Base-by-base conservation (phyloP, 2,888 invertebrate species). In the Conchocele bisecta region DNA sequence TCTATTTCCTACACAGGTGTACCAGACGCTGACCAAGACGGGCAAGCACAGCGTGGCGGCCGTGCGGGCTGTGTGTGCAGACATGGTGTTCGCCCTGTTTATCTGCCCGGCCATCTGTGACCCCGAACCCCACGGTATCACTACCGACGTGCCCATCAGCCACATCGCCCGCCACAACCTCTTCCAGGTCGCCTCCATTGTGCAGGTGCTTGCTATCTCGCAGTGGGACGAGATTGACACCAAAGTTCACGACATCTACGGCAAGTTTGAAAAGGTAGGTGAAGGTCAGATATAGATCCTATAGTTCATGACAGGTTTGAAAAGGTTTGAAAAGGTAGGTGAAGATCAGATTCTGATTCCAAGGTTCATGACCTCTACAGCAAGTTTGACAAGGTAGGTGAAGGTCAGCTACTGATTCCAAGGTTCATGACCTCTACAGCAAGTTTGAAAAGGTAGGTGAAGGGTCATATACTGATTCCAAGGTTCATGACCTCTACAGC, bases 21-120 rank as follows among this genome's bases (percentile, higher is more conserved):
- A 86, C 54, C 81, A 83, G 6, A 78, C 79, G 0, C 91, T 95
- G 31, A 93, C 93, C 17, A 94, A 94, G 82, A 93, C 93, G 24
- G 93, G 93, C 57, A 92, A 93, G 68, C 90, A 93, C 9, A 92
- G 93, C 60, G 91, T 92, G 42, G 85, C 89, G 75, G 92, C 92
- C 80, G 92, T 92, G 2, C 86, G 91, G 70, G 94, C 94, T 0
- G 95, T 98, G 83, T 96, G 97, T 89, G 96, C 96, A 0, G 98
- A 99, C 89, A 93, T 99, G 67, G 95, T 99, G 28, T 95, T 99
- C 89, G 96, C 96, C 11, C 94, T 96, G 89, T 97, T 98, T 89
- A 95, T 99, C 69, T 99, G 98, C 88, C 98, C 98, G 2, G 98
- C 98, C 0, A 96, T 99, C 60, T 95, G 98, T 53, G 97, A 97